phyloP scores from a whole-genome alignment of 2,888 invertebrate genomes.

The Choristoneura rosaceana region DNA sequence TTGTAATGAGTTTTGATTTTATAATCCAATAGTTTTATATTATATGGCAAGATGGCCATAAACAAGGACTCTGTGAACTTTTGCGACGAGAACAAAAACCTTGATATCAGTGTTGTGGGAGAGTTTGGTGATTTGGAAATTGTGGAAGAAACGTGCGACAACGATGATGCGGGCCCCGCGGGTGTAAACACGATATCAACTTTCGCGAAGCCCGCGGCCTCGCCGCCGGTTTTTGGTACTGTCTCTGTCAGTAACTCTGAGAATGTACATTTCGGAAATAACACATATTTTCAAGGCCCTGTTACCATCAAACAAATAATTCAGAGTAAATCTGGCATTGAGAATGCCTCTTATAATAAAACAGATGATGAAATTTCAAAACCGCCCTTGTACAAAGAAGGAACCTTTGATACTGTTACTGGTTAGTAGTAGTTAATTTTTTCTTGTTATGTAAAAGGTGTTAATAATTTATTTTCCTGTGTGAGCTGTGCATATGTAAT shows the following conservation, averaged over 20 bases:
- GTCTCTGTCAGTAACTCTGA: conserved; percentile 88
- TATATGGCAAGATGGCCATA: conserved; percentile 55
- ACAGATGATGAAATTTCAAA: conserved; percentile 58
- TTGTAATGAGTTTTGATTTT: not conserved
- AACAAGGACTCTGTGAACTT: conserved; percentile 46
- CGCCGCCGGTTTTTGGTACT: conserved; percentile 78
- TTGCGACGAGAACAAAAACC: conserved; percentile 46
- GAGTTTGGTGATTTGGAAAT: conserved; percentile 70
- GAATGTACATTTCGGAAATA: conserved; percentile 91
- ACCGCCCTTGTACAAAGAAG: conserved; percentile 24
- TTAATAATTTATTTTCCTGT: not conserved
- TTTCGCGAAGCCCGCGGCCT: conserved; percentile 55
- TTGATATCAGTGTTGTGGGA: conserved; percentile 65
- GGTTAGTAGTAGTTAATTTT: not conserved
- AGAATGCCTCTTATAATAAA: conserved; percentile 65
- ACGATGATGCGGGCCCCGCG: conserved; percentile 53
- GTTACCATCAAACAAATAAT: conserved; percentile 91
- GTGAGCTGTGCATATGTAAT: not conserved
- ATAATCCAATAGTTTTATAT: not conserved
- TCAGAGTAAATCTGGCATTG: conserved; percentile 72
- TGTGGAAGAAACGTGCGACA: conserved; percentile 62
- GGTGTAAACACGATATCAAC: conserved; percentile 50
- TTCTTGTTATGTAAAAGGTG: not conserved
- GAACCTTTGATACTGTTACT: conserved; percentile 32
- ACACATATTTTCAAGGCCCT: conserved; percentile 91